Conservation (phyloP, 2,888 invertebrate species). For the Ametastegia equiseti region DNA sequence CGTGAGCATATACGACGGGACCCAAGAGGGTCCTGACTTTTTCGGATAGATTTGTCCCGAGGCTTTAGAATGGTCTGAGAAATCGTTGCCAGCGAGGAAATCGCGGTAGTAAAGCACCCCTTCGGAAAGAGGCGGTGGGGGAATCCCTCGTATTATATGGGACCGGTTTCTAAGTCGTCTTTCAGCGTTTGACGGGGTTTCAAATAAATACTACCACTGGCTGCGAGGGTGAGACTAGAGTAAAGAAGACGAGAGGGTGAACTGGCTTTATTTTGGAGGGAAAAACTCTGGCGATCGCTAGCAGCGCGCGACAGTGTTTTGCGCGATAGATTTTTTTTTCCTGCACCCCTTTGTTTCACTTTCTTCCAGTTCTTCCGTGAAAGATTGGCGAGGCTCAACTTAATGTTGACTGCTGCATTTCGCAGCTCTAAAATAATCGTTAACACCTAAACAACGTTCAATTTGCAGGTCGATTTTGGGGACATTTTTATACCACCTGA, state of each 20-base stretch:
- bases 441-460: slow-evolving; percentile 62
- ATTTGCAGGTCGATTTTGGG: slow-evolving; percentile 89
- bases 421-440: not conserved
- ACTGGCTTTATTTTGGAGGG: not conserved
- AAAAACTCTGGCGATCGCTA: slow-evolving; percentile 6
- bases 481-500: slow-evolving; percentile 88
- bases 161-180: slow-evolving; percentile 44
- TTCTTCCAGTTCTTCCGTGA: not conserved
- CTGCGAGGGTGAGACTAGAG: slow-evolving; percentile 4
- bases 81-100: slow-evolving; percentile 58
- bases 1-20: slow-evolving; percentile 19
- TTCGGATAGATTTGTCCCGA: slow-evolving; percentile 60
- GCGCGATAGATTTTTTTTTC: not conserved
- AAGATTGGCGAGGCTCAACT: not conserved
- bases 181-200: slow-evolving; percentile 46
- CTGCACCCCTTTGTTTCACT: not conserved
- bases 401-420: not conserved
- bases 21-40: slow-evolving; percentile 20
- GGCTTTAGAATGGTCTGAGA: slow-evolving; percentile 61
- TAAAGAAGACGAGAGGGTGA: not conserved
- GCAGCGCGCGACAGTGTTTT: not conserved
- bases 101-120: slow-evolving; percentile 43
- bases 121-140: slow-evolving; percentile 16
- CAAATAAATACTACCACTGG: slow-evolving; percentile 43
- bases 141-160: slow-evolving; percentile 41